These are phyloP conservation scores for Drosophila sulfurigaster DNA, from an alignment of 1,140 invertebrate genomes.

Conservation along the genomic window DNA sequence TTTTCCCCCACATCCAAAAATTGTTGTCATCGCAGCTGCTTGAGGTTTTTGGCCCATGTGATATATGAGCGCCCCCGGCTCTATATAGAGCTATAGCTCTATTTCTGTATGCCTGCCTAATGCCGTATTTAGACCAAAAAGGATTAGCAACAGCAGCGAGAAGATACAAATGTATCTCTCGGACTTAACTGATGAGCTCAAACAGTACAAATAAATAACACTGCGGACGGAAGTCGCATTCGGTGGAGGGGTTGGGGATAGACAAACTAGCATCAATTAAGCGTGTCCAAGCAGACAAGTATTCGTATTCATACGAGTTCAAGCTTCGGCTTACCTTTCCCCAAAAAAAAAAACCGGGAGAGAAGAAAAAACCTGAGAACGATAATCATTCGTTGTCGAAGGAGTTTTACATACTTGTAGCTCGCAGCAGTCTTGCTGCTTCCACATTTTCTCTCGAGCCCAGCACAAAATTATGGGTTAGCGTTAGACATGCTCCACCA, in stretches of 20 bases:
- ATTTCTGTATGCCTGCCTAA: constrained; percentile 23
- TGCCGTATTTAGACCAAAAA: constrained; percentile 65
- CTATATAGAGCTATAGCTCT: constrained; percentile 61
- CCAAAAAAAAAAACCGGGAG: background rate
- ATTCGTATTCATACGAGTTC: no score
- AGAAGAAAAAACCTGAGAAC: constrained; percentile 6
- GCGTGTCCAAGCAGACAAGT: constrained; percentile 54
- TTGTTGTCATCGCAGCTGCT: constrained; percentile 57
- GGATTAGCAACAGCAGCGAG: constrained; percentile 61
- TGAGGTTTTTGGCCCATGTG: constrained; percentile 58
- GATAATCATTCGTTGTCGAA: constrained; percentile 60
- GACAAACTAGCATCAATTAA: constrained; percentile 74
- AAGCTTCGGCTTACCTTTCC: constrained; percentile 16
- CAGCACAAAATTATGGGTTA: constrained; percentile 75
- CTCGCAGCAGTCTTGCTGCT: constrained; percentile 30
- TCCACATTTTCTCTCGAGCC: constrained; percentile 56
- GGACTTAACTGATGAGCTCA: constrained; percentile 30
- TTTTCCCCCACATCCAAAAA: background rate
- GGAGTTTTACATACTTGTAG: constrained; percentile 41
- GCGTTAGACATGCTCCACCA: constrained; percentile 30
- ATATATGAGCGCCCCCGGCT: constrained; percentile 52
- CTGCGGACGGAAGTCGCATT: constrained; percentile 59
- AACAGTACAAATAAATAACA: constrained; percentile 62
- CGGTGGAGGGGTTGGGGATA: constrained; percentile 5
- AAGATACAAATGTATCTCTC: constrained; percentile 68